phyloP scores from a whole-genome alignment of 2,113 vertebrate genomes.

The Echinops telfairi region DNA sequence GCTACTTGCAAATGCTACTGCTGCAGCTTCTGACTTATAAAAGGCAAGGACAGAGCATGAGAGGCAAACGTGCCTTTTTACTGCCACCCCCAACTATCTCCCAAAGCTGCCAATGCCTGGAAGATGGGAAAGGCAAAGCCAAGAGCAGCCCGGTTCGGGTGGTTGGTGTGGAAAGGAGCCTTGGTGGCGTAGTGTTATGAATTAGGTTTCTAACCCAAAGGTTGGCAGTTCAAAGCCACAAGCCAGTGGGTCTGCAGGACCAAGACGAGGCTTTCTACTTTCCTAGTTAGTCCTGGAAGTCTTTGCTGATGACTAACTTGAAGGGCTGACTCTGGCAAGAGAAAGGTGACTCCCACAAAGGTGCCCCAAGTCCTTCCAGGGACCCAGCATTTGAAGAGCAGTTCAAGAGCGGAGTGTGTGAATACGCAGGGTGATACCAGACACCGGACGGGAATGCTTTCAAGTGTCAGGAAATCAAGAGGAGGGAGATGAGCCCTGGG shows the following conservation, averaged over 20 bases:
- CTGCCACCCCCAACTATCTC: not conserved
- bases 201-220: no score
- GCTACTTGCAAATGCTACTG: not conserved
- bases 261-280: no score
- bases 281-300: no score
- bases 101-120: slow-evolving; percentile 60
- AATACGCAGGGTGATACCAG: not conserved
- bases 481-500: not conserved
- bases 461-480: not conserved
- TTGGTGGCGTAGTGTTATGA: no score
- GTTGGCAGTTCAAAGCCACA: no score
- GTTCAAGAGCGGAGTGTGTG: no score
- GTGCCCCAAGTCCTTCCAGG: no score
- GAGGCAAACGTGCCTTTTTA: slow-evolving; percentile 5
- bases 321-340: not conserved
- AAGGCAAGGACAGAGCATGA: not conserved
- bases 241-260: no score
- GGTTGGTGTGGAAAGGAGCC: no score
- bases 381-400: not conserved
- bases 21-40: not conserved
- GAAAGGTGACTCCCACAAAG: not conserved
- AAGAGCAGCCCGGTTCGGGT: not conserved
- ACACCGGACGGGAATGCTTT: not conserved
- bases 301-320: not conserved
- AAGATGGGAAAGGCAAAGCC: not conserved